Conservation (phyloP, 2,888 invertebrate species). For the Cataglyphis rosenhaueri region DNA sequence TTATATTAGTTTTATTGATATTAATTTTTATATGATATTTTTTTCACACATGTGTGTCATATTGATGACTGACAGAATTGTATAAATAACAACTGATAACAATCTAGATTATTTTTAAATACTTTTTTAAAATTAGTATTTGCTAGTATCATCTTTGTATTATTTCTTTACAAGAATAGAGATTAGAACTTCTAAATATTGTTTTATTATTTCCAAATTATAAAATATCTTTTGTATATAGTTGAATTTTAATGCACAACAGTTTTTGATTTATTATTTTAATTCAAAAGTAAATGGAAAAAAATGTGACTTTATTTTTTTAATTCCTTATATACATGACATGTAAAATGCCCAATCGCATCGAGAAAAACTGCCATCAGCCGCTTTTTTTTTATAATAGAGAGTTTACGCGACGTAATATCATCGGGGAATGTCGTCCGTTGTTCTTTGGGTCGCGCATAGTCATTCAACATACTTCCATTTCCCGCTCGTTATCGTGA, state of each 20-base stretch:
- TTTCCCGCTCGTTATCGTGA: slow-evolving; percentile 59
- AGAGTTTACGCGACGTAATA: slow-evolving; percentile 20
- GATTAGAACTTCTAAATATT: background rate
- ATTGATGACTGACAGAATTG: background rate
- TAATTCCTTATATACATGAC: background rate
- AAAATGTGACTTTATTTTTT: background rate
- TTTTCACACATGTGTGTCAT: background rate
- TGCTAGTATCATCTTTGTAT: background rate
- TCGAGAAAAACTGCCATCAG: background rate
- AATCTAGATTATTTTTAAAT: background rate
- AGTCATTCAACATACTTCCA: slow-evolving; percentile 62
- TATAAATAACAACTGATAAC: background rate
- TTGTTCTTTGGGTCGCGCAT: slow-evolving; percentile 38
- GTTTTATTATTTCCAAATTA: background rate
- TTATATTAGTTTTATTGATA: background rate
- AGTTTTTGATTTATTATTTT: background rate
- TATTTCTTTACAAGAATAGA: background rate
- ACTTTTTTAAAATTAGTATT: slow-evolving; percentile 1
- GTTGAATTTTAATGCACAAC: background rate
- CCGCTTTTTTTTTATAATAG: slow-evolving; percentile 30
- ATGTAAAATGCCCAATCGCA: background rate
- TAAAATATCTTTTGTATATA: background rate
- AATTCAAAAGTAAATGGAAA: background rate
- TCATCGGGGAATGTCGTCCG: slow-evolving; percentile 49
- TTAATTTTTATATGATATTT: background rate